A percentile compares a stretch with the other conserved stretches of the same genome.
phyloP scores from a whole-genome alignment of 2,797 vertebrate genomes.

The Chlorospingus semifuscus region DNA sequence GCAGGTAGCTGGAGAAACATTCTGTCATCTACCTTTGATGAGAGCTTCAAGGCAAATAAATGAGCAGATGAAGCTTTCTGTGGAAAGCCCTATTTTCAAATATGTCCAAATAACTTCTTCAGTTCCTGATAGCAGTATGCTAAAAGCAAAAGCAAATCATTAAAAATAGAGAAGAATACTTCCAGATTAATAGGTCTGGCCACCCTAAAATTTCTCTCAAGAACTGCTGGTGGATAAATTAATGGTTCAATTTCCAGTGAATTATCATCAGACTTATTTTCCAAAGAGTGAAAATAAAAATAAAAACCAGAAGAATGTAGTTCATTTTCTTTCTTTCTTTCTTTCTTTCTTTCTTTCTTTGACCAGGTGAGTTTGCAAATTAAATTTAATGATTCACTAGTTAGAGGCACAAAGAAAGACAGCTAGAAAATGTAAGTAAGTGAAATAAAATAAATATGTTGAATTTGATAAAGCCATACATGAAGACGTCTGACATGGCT shows the following conservation, averaged over 20 bases:
- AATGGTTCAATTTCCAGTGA: not conserved
- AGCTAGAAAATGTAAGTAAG: not conserved
- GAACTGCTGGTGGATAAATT: not conserved
- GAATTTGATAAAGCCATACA: not conserved
- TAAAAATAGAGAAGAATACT: conserved; percentile 1
- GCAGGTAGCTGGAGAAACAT: conserved; percentile 11
- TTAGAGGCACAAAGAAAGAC: not conserved
- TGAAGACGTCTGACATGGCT: not conserved
- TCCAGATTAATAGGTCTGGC: conserved; percentile 25
- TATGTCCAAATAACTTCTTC: not conserved
- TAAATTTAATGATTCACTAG: not conserved
- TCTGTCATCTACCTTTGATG: conserved; percentile 51
- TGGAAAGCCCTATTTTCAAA: conserved; percentile 1
- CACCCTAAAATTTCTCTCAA: not conserved
- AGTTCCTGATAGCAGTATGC: not conserved
- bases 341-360: fast-evolving
- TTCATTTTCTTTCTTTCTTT: not conserved
- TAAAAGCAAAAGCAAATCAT: conserved; percentile 34
- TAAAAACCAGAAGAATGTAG: not conserved
- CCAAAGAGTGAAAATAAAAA: not conserved
- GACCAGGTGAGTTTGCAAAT: not conserved
- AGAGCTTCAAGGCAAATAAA: conserved; percentile 57
- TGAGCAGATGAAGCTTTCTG: conserved; percentile 25
- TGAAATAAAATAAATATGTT: not conserved
- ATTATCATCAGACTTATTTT: not conserved